Base-by-base conservation (phyloP, 2,888 invertebrate species). In the Biston stratarius region DNA sequence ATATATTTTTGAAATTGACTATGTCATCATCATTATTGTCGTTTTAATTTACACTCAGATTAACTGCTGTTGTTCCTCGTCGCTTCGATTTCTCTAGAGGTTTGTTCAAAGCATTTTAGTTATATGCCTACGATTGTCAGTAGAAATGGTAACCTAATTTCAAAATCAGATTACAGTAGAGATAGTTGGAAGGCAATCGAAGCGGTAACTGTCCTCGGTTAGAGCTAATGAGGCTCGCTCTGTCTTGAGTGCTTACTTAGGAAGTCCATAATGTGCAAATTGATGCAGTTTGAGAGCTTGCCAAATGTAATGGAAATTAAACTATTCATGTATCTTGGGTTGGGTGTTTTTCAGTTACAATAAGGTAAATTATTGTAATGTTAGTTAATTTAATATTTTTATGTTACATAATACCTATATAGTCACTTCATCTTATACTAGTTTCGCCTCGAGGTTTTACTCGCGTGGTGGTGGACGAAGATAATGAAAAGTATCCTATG, bases 61-160 rank as follows among this genome's bases (percentile, higher is more conserved):
- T n/a, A n/a, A n/a, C n/a, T n/a, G n/a, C n/a, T n/a, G n/a, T n/a
- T n/a, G 24, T 24, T 2, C 24, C 24, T 24, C 24, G 24, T 24
- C 24, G 24, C 24, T 24, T 24, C 24, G 24, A 24, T 24, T 24
- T 24, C 24, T 24, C 24, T 24, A 24, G 24, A 2, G 3, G 24
- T 24, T 24, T 3, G 3, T 24, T 15, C 47, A 11, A 33, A 55
- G 42, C 24, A 9, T 0, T 44, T n/a, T 14, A 11, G 44, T 24
- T 11, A 8, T 38, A 44, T 6, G 42, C 15, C 38, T 55, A 12
- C 33, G 7, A 12, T 45, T 34, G 36, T 9, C 45, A 45, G 57
- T 45, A 47, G 45, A 57, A 47, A 45, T 36, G 71, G 75, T 77
- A 74, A 80, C 74, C 78, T 79, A 82, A 82, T 84, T 83, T 80